A percentile compares a stretch with the other conserved stretches of the same genome.
Conservation (phyloP, 2,797 vertebrate species). For the Tapera naevia region DNA sequence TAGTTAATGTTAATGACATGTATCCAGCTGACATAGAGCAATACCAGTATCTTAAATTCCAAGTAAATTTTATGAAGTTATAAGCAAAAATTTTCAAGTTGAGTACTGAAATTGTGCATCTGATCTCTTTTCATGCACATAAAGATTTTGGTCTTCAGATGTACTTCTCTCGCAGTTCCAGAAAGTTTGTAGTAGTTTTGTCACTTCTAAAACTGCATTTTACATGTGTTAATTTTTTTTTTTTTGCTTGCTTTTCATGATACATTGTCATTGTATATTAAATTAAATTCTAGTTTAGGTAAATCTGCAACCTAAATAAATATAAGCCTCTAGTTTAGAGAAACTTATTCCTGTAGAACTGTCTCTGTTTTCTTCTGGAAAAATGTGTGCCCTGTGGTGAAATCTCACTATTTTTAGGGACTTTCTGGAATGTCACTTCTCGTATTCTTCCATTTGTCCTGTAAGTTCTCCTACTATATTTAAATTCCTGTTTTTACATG, state of each 20-base stretch:
- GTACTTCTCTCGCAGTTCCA: neutral
- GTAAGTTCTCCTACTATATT: neutral
- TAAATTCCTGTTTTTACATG: neutral
- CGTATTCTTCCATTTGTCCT: neutral
- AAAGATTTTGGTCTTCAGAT: neutral
- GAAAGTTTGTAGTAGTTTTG: neutral
- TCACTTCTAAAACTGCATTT: neutral
- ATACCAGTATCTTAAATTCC: neutral
- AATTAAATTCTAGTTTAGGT: neutral
- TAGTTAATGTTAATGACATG: neutral
- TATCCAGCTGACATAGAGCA: neutral
- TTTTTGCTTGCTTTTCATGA: neutral
- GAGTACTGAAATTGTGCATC: neutral
- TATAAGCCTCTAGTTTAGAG: neutral
- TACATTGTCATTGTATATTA: neutral
- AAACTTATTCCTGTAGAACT: neutral
- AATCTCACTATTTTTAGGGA: neutral
- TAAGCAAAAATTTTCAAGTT: neutral
- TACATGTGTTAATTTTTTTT: neutral
- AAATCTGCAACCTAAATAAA: neutral
- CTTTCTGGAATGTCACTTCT: neutral
- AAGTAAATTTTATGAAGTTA: neutral
- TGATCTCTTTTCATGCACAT: neutral
- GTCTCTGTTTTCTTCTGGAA: neutral
- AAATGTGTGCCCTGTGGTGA: neutral